Evolutionary conservation across 2,113 vertebrate species (phyloP).

Genomic region (Holacanthus passer): DNA sequence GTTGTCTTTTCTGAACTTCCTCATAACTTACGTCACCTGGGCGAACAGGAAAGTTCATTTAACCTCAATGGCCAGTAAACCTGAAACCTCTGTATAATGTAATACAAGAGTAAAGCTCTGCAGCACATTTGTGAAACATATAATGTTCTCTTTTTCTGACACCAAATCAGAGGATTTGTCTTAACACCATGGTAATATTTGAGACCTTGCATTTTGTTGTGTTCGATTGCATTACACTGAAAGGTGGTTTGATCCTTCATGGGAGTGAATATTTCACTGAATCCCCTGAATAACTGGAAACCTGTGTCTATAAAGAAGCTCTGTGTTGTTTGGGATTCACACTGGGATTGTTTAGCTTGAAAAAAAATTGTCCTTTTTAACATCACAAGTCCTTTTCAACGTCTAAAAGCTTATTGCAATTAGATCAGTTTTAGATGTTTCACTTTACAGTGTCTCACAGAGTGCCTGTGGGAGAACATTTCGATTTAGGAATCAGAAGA

Average conservation of each 20-base stretch:
- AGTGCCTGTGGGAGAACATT: neutral
- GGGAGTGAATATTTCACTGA: neutral
- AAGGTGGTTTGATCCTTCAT: neutral
- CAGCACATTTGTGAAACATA: neutral
- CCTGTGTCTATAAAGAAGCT: neutral
- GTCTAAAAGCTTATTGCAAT: neutral
- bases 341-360: neutral
- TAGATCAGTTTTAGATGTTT: neutral
- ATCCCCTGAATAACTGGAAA: neutral
- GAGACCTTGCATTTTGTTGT: neutral
- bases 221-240: neutral
- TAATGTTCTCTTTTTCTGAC: neutral
- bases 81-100: neutral
- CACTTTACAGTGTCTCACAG: neutral
- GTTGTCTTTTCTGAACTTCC: neutral
- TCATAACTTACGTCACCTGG: neutral
- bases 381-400: neutral
- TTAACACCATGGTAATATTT: neutral
- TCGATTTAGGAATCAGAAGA: neutral
- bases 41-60: neutral
- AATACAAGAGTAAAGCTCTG: neutral
- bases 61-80: neutral
- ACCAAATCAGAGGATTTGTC: neutral
- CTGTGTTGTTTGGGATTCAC: neutral
- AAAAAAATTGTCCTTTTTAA: neutral